Conservation (phyloP, 2,888 invertebrate species). For the Xestia c-nigrum region DNA sequence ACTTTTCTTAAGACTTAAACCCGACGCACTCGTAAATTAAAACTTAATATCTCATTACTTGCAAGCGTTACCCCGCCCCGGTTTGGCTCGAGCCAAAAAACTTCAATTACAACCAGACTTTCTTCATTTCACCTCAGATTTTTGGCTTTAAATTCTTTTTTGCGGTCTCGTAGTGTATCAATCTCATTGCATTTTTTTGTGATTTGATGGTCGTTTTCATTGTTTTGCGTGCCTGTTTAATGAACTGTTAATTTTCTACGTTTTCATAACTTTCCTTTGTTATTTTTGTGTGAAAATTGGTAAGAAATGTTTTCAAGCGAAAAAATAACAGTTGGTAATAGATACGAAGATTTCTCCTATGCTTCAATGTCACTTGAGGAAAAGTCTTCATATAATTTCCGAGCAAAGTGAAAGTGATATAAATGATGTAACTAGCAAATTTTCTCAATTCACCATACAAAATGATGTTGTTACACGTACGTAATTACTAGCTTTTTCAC, state of each 20-base stretch:
- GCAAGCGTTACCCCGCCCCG: conserved; percentile 83
- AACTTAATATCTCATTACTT: conserved; percentile 89
- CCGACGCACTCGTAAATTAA: conserved; percentile 87
- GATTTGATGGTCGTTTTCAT: background rate
- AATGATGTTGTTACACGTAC: conserved; percentile 19
- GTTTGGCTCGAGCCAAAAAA: conserved; percentile 81
- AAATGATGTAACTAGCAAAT: conserved; percentile 2
- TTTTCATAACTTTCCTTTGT: background rate
- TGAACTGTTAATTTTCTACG: conserved; percentile 5
- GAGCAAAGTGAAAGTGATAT: background rate
- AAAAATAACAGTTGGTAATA: background rate
- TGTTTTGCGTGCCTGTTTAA: conserved; percentile 24
- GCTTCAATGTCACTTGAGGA: background rate
- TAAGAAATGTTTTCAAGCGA: background rate
- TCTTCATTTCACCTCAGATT: conserved; percentile 62
- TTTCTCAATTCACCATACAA: conserved; percentile 16
- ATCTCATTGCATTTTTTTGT: conserved; percentile 39
- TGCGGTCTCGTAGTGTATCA: conserved; percentile 43
- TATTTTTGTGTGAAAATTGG: background rate
- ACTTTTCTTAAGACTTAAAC: conserved; percentile 87
- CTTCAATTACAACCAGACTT: conserved; percentile 72
- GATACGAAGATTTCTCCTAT: background rate
- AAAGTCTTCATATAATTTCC: background rate
- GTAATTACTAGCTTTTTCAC: conserved; percentile 25
- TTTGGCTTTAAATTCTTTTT: conserved; percentile 41